Evolutionary conservation across 2,888 invertebrate genomes (phyloP).

Genomic region (Seira sanloemensis): DNA sequence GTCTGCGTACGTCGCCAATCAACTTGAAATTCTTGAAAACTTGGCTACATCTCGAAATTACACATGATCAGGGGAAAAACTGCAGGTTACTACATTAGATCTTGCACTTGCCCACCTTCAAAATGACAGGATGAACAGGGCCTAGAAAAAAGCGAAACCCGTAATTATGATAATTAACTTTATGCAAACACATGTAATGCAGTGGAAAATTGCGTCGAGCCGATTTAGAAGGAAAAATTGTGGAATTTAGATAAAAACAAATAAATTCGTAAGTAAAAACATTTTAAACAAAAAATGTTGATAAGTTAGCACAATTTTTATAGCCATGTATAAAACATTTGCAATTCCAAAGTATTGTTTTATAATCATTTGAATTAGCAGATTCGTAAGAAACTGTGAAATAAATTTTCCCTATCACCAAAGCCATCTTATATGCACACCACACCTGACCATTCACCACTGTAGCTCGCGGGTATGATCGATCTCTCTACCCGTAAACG

Average conservation of each 20-base stretch:
- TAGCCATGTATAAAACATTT: no score
- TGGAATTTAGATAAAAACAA: not conserved
- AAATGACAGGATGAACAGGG: constrained; percentile 50
- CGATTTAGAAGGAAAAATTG: not conserved
- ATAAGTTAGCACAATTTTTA: no score
- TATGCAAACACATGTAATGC: constrained; percentile 4
- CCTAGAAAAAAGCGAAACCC: constrained; percentile 30
- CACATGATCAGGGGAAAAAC: constrained; percentile 2
- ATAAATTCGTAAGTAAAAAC: not conserved
- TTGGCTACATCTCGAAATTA: constrained; percentile 28
- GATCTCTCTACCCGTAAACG: not conserved
- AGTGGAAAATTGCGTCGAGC: constrained; percentile 1
- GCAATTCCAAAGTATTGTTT: no score
- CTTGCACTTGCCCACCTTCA: constrained; percentile 1
- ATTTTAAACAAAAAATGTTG: no score
- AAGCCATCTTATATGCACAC: no score
- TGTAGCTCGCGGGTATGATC: no score
- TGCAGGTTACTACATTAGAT: constrained; percentile 4
- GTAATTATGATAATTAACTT: constrained; percentile 58
- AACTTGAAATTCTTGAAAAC: constrained; percentile 49
- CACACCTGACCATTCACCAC: no score
- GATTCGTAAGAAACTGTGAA: no score
- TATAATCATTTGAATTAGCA: no score
- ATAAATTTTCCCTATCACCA: no score
- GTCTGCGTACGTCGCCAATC: constrained; percentile 46